A percentile compares a stretch with the other conserved stretches of the same genome.
These are phyloP conservation scores for Oncopodura yosiiana DNA, from an alignment of 1,140 invertebrate species.

Conservation along the genomic window DNA sequence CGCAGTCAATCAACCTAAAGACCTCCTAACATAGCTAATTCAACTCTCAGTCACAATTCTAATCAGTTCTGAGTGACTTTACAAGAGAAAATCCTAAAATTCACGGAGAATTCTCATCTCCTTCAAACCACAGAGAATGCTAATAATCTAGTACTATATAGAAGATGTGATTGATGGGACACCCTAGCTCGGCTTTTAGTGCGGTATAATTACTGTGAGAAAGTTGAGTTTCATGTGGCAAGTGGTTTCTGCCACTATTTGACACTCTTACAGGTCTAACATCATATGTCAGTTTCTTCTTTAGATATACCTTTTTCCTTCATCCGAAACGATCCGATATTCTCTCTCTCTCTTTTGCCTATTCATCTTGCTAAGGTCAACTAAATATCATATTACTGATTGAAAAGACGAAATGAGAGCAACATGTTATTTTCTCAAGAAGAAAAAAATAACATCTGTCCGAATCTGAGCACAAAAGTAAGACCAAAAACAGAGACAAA, in stretches of 20 bases:
- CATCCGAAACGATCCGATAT: no score
- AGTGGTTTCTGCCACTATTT: conserved; percentile 22
- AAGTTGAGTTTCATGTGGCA: conserved; percentile 26
- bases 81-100: neutral
- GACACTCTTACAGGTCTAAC: conserved; percentile 12
- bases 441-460: no score
- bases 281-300: neutral
- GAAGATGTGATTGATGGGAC: neutral
- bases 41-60: neutral
- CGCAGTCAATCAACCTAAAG: no score
- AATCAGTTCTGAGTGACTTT: neutral
- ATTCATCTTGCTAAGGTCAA: neutral
- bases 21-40: neutral
- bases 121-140: neutral
- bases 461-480: no score
- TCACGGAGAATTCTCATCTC: neutral
- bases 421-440: neutral
- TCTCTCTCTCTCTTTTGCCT: conserved; percentile 6
- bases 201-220: conserved; percentile 30
- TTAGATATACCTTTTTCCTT: no score
- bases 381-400: neutral
- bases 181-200: neutral
- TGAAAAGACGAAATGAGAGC: neutral
- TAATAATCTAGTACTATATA: neutral
- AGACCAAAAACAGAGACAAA: no score